Percentiles rank a stretch among this genome's conserved stretches.
Conservation (phyloP, 1,140 invertebrate species). For the Lepidurus couesii region DNA sequence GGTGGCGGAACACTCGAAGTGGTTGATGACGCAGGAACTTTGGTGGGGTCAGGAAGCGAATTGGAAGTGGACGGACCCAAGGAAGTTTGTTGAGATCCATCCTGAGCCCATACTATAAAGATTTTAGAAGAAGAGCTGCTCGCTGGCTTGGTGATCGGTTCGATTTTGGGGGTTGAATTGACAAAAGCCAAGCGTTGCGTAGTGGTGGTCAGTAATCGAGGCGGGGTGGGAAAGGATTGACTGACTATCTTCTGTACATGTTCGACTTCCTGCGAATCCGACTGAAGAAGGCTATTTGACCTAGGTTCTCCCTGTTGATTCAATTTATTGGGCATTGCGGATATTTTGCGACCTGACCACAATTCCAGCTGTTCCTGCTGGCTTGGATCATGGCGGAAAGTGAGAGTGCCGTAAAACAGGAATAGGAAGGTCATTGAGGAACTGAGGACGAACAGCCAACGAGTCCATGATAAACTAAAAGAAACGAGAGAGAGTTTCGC, state of each 20-base stretch:
- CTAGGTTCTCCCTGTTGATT: not conserved
- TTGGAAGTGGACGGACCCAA: not conserved
- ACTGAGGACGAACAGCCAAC: not conserved
- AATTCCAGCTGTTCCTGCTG: not conserved
- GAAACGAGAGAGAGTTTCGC: not conserved
- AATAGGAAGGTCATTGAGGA: slow-evolving; percentile 5
- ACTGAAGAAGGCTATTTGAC: not conserved
- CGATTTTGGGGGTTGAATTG: not conserved
- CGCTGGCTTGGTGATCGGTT: not conserved
- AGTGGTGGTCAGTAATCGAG: not conserved
- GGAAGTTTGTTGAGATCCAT: not conserved
- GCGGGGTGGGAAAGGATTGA: not conserved
- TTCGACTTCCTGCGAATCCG: not conserved
- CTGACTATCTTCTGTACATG: not conserved
- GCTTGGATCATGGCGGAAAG: not conserved
- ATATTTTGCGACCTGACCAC: slow-evolving; percentile 10
- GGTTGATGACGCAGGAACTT: not conserved
- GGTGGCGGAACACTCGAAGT: not conserved
- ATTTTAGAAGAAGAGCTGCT: not conserved
- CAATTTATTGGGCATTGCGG: not conserved
- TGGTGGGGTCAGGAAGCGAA: not conserved
- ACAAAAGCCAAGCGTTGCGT: not conserved
- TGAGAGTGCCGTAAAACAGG: not conserved
- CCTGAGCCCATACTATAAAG: not conserved
- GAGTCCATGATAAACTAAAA: not conserved